Percentiles rank a stretch among this genome's conserved stretches.
Conservation (phyloP, 37 sponge, comb jelly and placozoan genomes). For the Hexactinellida sp. region DNA sequence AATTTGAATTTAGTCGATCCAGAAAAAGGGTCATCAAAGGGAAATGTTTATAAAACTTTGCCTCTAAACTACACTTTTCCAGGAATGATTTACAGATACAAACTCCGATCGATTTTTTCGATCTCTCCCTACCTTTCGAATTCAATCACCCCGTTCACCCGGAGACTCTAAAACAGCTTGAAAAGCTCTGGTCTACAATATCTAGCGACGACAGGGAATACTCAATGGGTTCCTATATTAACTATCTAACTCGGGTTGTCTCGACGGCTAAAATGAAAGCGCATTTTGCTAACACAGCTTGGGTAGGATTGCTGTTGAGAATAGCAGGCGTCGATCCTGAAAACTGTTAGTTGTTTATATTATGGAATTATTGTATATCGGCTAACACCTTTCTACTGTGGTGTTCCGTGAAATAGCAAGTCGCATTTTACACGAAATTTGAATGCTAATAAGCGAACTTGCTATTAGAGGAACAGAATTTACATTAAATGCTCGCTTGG, state of each 20-base stretch:
- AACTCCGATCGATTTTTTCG: neutral
- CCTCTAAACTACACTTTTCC: too few species aligned
- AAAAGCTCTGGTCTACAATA: neutral
- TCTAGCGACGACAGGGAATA: neutral
- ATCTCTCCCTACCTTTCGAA: neutral
- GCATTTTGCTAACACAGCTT: neutral
- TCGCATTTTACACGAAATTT: too few species aligned
- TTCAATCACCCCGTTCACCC: conserved; percentile 6
- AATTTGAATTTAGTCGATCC: too few species aligned
- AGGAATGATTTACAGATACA: neutral
- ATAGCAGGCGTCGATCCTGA: neutral
- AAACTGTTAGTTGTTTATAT: neutral
- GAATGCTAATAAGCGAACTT: too few species aligned
- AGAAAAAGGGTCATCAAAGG: too few species aligned
- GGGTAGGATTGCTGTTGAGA: neutral
- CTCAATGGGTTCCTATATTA: neutral
- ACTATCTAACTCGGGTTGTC: neutral
- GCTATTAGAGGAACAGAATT: too few species aligned
- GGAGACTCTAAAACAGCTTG: neutral
- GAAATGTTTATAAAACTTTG: too few species aligned
- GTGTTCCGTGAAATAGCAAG: too few species aligned
- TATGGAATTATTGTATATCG: too few species aligned
- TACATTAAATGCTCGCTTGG: too few species aligned
- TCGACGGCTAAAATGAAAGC: neutral
- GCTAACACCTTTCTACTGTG: too few species aligned